A percentile compares a stretch with the other conserved stretches of the same genome.
Conservation (phyloP, 2,797 vertebrate genomes). For the Alectoris magna region DNA sequence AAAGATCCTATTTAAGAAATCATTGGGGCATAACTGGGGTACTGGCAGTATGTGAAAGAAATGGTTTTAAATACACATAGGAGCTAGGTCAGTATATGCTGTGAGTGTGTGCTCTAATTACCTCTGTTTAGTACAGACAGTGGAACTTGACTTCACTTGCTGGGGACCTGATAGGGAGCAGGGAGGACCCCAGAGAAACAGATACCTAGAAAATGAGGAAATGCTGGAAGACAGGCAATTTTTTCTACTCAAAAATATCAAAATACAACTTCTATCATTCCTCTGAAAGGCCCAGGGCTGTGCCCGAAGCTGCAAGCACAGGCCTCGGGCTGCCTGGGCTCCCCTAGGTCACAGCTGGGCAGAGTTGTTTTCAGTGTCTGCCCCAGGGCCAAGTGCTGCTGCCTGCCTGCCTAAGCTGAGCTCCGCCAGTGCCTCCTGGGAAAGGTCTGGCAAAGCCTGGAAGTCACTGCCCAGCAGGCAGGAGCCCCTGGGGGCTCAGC, state of each 20-base stretch:
- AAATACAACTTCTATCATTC: neutral
- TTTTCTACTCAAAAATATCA: neutral
- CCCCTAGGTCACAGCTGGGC: fast-evolving
- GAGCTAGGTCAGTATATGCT: neutral
- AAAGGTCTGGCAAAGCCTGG: neutral
- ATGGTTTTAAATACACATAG: neutral
- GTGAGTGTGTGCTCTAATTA: neutral
- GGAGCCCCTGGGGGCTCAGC: neutral
- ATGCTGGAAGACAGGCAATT: neutral
- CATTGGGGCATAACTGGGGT: neutral
- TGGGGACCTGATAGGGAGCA: neutral
- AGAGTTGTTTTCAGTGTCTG: neutral
- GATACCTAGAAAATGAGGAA: neutral
- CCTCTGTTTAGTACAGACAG: neutral
- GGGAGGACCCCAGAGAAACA: neutral
- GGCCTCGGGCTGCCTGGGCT: neutral
- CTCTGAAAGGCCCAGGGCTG: neutral
- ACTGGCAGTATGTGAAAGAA: neutral
- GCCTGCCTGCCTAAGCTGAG: neutral
- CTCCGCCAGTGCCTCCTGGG: neutral
- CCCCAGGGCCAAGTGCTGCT: neutral
- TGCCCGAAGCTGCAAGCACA: fast-evolving
- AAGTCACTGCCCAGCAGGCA: fast-evolving
- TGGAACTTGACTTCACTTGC: neutral
- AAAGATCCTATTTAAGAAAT: neutral